Conservation (phyloP, 2,113 vertebrate genomes). For the Forbesichthys papilliferus region DNA sequence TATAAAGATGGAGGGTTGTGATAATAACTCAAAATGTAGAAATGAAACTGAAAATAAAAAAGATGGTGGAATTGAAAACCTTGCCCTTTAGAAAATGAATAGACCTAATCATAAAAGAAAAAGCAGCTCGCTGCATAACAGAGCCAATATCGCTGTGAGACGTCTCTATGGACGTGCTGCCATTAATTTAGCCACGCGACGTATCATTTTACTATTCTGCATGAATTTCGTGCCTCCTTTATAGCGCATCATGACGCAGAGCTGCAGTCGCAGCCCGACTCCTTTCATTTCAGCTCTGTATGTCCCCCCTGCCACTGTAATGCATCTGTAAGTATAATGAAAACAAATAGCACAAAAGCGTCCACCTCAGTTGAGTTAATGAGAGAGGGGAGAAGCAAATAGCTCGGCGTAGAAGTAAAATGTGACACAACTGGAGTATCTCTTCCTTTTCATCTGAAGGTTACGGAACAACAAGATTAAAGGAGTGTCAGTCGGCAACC, state of each 20-base stretch:
- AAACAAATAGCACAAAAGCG: constrained; percentile 68
- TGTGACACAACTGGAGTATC: constrained; percentile 50
- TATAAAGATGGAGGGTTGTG: constrained; percentile 10
- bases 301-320: constrained; percentile 29
- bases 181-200: constrained; percentile 14
- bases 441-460: constrained; percentile 62
- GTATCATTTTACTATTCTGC: not conserved
- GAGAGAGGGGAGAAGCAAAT: constrained; percentile 12
- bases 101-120: constrained; percentile 4
- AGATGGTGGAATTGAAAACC: constrained; percentile 48
- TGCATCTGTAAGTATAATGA: constrained; percentile 56
- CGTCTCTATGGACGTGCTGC: constrained; percentile 23
- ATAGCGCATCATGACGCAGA: not conserved
- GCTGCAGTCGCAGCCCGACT: constrained; percentile 18
- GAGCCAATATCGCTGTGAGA: constrained; percentile 14
- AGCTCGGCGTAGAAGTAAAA: constrained; percentile 27
- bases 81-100: constrained; percentile 53
- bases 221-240: constrained; percentile 3
- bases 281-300: constrained; percentile 29
- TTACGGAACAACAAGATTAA: constrained; percentile 76
- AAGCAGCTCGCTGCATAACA: constrained; percentile 1
- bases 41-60: constrained; percentile 23
- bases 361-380: constrained; percentile 36
- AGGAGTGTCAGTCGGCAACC: constrained; percentile 65
- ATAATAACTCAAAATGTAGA: constrained; percentile 42